A percentile compares a stretch with the other conserved stretches of the same genome.
Conservation (phyloP, 2,113 vertebrate genomes). For the Hemichromis elongatus region DNA sequence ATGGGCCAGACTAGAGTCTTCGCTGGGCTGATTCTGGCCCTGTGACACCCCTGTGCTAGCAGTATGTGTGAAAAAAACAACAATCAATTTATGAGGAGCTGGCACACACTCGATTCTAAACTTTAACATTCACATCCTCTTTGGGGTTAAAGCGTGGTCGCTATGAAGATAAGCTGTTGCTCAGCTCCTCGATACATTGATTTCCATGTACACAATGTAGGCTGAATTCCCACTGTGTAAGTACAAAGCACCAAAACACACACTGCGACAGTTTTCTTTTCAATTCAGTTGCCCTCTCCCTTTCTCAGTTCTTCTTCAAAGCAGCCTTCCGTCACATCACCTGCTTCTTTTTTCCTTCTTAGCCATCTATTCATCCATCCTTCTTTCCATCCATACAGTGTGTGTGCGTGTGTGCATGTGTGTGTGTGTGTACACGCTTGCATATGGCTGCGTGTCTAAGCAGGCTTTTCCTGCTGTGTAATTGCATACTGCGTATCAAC, state of each 20-base stretch:
- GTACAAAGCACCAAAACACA: constrained; percentile 55
- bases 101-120: not conserved
- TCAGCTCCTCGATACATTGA: constrained; percentile 1
- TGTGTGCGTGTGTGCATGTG: not conserved
- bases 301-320: constrained; percentile 37
- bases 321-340: constrained; percentile 34
- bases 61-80: not conserved
- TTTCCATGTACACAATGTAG: constrained; percentile 37
- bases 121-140: not conserved
- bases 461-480: constrained; percentile 53
- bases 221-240: constrained; percentile 35
- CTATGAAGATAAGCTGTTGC: constrained; percentile 24
- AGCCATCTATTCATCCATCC: constrained; percentile 22
- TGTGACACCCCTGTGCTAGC: not conserved
- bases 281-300: not conserved
- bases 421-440: not conserved
- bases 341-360: constrained; percentile 30
- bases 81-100: not conserved
- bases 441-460: not conserved
- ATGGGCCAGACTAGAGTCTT: not conserved
- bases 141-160: constrained; percentile 2
- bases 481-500: constrained; percentile 47
- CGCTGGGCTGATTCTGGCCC: not conserved
- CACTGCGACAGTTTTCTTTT: constrained; percentile 42
- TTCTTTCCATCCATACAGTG: constrained; percentile 5